Evolutionary conservation across 2,797 vertebrate genomes (phyloP).

Genomic region (Lates japonicus): DNA sequence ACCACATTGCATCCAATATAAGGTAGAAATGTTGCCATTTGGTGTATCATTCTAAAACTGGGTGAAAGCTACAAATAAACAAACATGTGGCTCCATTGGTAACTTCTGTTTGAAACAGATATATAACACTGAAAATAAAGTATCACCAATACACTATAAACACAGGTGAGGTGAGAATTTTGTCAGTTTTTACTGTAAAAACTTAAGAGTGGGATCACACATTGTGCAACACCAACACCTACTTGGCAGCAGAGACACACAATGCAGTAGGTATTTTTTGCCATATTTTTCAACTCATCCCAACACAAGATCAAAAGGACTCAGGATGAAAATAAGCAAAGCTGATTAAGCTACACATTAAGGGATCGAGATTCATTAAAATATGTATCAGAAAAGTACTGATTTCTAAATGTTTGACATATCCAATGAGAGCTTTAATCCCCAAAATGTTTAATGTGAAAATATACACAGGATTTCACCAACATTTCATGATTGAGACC

Average conservation of each 20-base stretch:
- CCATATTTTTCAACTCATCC: not conserved
- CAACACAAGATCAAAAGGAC: not conserved
- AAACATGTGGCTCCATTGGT: not conserved
- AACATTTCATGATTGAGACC: not conserved
- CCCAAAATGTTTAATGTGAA: not conserved
- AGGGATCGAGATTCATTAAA: conserved; percentile 12
- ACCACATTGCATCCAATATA: not conserved
- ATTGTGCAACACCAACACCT: conserved; percentile 4
- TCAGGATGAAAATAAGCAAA: not conserved
- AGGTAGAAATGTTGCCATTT: not conserved
- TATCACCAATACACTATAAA: not conserved
- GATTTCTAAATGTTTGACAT: not conserved
- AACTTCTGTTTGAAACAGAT: not conserved
- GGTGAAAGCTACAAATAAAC: not conserved
- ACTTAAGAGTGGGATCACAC: conserved; percentile 7
- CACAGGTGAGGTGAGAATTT: not conserved
- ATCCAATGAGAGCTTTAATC: not conserved
- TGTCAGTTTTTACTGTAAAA: not conserved
- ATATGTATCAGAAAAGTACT: not conserved
- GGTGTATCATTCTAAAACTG: not conserved
- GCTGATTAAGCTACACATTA: not conserved
- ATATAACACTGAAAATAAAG: not conserved
- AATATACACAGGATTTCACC: not conserved
- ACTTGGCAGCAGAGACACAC: conserved; percentile 1
- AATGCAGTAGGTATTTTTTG: not conserved